A percentile compares a stretch with the other conserved stretches of the same genome.
phyloP scores from a whole-genome alignment of 2,888 invertebrate species.

The Lingula anatina region DNA sequence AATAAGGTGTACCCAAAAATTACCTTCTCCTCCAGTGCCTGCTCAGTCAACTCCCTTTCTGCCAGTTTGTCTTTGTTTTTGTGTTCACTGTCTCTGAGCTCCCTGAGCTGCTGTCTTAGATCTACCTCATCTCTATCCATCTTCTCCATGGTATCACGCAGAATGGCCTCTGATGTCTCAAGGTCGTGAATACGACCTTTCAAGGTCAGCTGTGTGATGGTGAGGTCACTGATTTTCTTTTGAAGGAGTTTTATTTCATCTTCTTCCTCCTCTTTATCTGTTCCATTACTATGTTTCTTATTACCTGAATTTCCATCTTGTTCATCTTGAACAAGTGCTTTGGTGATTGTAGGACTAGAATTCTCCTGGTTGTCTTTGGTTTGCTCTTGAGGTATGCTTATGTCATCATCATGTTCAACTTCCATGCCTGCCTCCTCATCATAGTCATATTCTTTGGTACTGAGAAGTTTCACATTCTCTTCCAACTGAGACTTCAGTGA shows the following conservation, averaged over 20 bases:
- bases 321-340: not conserved
- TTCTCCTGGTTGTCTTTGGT: conserved; percentile 9
- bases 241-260: not conserved
- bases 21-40: conserved; percentile 33
- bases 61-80: conserved; percentile 29
- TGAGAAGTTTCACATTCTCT: conserved; percentile 7
- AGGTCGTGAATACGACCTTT: conserved; percentile 25
- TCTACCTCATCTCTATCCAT: conserved; percentile 23
- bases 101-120: conserved; percentile 19
- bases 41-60: conserved; percentile 32
- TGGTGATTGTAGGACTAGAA: not conserved
- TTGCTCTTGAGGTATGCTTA: too few relatives aligned
- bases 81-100: conserved; percentile 23
- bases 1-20: too few relatives aligned
- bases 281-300: not conserved
- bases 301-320: not conserved
- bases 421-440: too few relatives aligned
- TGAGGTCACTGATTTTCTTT: not conserved
- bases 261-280: conserved; percentile 7
- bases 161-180: conserved; percentile 26
- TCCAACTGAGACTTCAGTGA: conserved; percentile 19
- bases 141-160: conserved; percentile 32
- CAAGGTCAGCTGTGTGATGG: conserved; percentile 23
- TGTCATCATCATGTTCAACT: too few relatives aligned
- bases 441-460: conserved; percentile 14